Base-by-base conservation (phyloP, 2,113 vertebrate genomes). In the Bubo scandiacus region DNA sequence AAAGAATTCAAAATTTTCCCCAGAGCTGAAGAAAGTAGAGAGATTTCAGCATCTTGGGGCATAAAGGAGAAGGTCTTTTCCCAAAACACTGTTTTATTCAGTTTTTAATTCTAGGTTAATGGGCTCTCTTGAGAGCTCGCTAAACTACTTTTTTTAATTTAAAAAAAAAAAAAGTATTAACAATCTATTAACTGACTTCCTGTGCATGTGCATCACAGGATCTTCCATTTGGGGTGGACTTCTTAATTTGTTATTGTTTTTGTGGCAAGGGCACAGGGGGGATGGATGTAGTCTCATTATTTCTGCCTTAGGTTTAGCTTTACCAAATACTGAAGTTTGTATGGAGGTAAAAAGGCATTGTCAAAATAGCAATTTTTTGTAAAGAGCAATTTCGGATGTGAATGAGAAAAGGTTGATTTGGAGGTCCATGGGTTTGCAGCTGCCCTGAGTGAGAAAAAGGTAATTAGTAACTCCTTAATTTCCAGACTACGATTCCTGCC, bases 21-120 rank as follows among this genome's bases (percentile, higher is more conserved):
- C 52, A 86, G 47, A 95, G 57, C 40, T 86, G 54, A 88, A 86
- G 65, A 54, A 86, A 78, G 61, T 57, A 32, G n/a, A 73, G 34
- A 68, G 57, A 61, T 36, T 87, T 94, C 65, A 63, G 65, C 47
- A 59, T 95, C 91, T 91, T 87, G 72, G 17, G 66, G 19, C 62
- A 40, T 77, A 77, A 51, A 94, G 72, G 51, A 91, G 74, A 90
- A 68, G 54, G 5, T 71, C 11, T 96, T 90, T 96, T 97, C 92
- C 72, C 81, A 90, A 95, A 96, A 70, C 47, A 54, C 40, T 45
- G 43, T 88, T 92, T 72, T 96, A 88, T 85, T 82, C 77, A 52
- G 72, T 90, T 94, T 94, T 81, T 59, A 61, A 8, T 96, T 94
- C 78, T 95, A 65, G 71, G 81, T 92, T 97, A 92, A 95, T 70